These are phyloP conservation scores for Eremobia ochroleuca DNA, from an alignment of 2,888 invertebrate species.

Conservation along the genomic window DNA sequence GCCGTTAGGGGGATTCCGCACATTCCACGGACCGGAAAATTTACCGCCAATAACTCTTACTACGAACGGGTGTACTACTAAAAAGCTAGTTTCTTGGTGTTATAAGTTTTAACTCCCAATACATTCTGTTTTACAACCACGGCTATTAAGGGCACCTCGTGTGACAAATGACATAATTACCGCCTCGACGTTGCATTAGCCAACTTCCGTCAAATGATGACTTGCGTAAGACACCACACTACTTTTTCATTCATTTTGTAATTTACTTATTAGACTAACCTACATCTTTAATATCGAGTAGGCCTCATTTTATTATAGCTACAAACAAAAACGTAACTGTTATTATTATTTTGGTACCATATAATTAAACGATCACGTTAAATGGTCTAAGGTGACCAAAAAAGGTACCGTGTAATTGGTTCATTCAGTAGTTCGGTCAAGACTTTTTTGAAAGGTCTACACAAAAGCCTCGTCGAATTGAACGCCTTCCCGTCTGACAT, in stretches of 20 bases:
- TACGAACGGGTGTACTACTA: not conserved
- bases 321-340: not conserved
- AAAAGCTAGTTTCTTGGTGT: not conserved
- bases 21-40: not conserved
- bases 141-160: not conserved
- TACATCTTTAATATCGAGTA: not conserved
- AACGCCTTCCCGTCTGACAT: constrained; percentile 61
- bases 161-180: constrained; percentile 52
- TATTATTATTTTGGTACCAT: not conserved
- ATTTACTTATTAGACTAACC: constrained; percentile 10
- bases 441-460: constrained; percentile 40
- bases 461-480: constrained; percentile 65
- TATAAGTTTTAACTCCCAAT: not conserved
- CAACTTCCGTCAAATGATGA: constrained; percentile 43
- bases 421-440: constrained; percentile 40
- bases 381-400: constrained; percentile 9
- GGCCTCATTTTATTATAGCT: not conserved
- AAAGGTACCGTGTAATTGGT: constrained; percentile 48
- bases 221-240: constrained; percentile 23
- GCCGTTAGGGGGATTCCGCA: not conserved
- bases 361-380: constrained; percentile 12
- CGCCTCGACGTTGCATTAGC: constrained; percentile 12
- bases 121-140: constrained; percentile 10
- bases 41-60: no score
- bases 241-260: constrained; percentile 16